These are phyloP conservation scores for Cyanoderma ruficeps DNA, from an alignment of 2,113 vertebrate species.

Conservation along the genomic window DNA sequence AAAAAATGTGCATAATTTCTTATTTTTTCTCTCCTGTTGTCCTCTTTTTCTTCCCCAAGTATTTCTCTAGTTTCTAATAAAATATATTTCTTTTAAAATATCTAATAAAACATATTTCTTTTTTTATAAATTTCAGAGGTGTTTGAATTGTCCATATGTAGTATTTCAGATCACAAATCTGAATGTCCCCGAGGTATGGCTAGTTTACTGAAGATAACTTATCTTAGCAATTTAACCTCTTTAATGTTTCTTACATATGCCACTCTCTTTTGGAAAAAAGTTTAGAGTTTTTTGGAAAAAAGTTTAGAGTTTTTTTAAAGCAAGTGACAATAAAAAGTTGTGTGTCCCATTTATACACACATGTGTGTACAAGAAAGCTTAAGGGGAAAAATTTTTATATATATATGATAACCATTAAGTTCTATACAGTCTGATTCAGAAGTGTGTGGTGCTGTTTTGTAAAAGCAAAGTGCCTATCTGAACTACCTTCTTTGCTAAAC, in stretches of 20 bases:
- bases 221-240: not conserved
- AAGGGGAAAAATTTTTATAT: not conserved
- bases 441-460: not conserved
- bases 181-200: not conserved
- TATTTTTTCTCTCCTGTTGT: not conserved
- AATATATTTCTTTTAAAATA: too few species aligned
- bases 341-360: not conserved
- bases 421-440: not conserved
- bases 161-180: not conserved
- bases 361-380: not conserved
- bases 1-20: not conserved
- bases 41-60: not conserved
- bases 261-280: not conserved
- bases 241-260: not conserved
- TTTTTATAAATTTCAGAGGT: not conserved
- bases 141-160: not conserved
- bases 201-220: not conserved
- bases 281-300: not conserved
- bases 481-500: not conserved
- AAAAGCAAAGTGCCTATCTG: not conserved
- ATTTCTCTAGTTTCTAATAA: not conserved
- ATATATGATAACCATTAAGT: not conserved
- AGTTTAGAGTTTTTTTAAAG: not conserved
- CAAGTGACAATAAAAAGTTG: not conserved
- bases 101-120: not conserved